Percentiles rank a stretch among this genome's conserved stretches.
phyloP scores from a whole-genome alignment of 2,888 invertebrate genomes.

The Spialia ferax region DNA sequence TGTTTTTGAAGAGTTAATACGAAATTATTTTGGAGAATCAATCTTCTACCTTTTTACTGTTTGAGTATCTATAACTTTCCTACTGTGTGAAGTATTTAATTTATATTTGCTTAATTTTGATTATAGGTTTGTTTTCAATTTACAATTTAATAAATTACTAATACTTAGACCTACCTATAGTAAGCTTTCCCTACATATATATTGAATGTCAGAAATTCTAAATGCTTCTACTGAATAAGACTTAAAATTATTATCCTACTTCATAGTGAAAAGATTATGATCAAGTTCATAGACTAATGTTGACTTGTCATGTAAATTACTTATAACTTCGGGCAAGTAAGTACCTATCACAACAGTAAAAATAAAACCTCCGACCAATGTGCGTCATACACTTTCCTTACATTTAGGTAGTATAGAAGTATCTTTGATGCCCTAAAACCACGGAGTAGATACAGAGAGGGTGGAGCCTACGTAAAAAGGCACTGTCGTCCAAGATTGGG shows the following conservation, averaged over 20 bases:
- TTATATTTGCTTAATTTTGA: too few species aligned
- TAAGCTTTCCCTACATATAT: too few species aligned
- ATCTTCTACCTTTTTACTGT: too few species aligned
- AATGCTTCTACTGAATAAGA: too few species aligned
- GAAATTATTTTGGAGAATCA: background rate
- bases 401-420: background rate
- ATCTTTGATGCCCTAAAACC: background rate
- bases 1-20: too few species aligned
- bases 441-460: background rate
- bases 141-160: too few species aligned
- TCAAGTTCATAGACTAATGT: background rate
- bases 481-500: too few species aligned
- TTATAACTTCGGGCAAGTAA: background rate
- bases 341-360: background rate
- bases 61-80: too few species aligned
- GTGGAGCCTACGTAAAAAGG: background rate
- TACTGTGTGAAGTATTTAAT: too few species aligned
- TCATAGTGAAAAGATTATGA: background rate
- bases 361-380: background rate
- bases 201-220: too few species aligned
- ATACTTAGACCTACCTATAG: too few species aligned
- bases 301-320: constrained; percentile 1
- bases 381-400: background rate
- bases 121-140: too few species aligned
- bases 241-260: background rate